Evolutionary conservation across 2,797 vertebrate species (phyloP).

Genomic region (Pyrrhura leucotis): DNA sequence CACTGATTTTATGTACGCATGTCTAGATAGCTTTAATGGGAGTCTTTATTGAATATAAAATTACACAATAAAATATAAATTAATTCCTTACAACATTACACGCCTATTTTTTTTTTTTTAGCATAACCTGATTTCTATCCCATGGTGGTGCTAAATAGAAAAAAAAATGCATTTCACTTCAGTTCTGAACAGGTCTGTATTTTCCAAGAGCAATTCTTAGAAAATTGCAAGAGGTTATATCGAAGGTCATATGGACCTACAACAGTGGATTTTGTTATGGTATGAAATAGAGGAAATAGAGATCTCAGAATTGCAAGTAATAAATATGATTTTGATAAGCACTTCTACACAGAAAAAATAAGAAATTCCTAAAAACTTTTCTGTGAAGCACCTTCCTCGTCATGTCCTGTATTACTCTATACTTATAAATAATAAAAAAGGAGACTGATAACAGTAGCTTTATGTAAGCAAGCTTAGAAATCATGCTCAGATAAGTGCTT

Average conservation of each 20-base stretch:
- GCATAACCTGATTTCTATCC: not conserved
- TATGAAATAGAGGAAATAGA: constrained; percentile 24
- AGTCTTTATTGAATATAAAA: not conserved
- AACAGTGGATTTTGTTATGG: constrained; percentile 23
- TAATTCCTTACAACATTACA: not conserved
- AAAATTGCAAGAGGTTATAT: constrained; percentile 59
- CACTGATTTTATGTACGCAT: not conserved
- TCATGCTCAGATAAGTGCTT: constrained; percentile 81
- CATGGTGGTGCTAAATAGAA: not conserved
- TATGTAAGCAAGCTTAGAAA: constrained; percentile 85
- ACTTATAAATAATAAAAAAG: constrained; percentile 78
- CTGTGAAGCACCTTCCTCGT: constrained; percentile 32
- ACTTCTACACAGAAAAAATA: constrained; percentile 14
- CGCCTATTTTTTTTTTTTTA: not conserved
- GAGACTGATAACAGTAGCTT: constrained; percentile 77
- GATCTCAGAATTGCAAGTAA: constrained; percentile 52
- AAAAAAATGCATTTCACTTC: constrained; percentile 43
- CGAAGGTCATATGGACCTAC: constrained; percentile 26
- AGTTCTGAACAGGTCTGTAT: constrained; percentile 23
- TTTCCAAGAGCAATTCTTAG: constrained; percentile 46
- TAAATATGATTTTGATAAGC: constrained; percentile 50
- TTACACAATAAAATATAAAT: not conserved
- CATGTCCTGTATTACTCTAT: constrained; percentile 53
- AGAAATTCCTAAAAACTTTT: constrained; percentile 72
- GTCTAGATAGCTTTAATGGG: not conserved